These are phyloP conservation scores for Enteromius mattozi DNA, from an alignment of 2,797 vertebrate genomes.

Conservation along the genomic window DNA sequence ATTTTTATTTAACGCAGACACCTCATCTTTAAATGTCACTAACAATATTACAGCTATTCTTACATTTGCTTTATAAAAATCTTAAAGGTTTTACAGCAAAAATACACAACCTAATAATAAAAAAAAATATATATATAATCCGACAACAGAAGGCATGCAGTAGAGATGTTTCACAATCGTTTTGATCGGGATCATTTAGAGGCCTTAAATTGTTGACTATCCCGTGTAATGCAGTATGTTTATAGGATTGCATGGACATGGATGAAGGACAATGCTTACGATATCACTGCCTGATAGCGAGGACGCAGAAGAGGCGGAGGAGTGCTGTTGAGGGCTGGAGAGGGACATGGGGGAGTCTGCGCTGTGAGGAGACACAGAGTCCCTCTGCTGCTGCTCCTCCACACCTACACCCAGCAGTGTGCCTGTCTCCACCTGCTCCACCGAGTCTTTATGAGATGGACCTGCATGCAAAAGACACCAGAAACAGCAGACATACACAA, in stretches of 20 bases:
- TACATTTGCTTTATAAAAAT: background rate
- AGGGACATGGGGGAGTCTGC: constrained; percentile 88
- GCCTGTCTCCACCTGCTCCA: constrained; percentile 66
- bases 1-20: no score
- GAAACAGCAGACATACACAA: constrained; percentile 14
- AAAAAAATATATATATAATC: background rate
- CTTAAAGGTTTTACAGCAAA: background rate
- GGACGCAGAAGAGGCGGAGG: constrained; percentile 92
- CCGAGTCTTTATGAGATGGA: constrained; percentile 64
- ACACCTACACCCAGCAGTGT: constrained; percentile 63
- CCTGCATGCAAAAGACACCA: background rate
- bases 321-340: constrained; percentile 88
- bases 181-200: background rate
- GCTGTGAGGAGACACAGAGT: constrained; percentile 83
- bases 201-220: background rate
- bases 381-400: constrained; percentile 83
- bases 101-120: background rate
- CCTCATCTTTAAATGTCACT: background rate
- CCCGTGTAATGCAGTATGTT: background rate
- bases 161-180: background rate
- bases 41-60: background rate
- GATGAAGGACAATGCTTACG: constrained; percentile 76
- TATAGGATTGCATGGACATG: background rate
- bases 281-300: constrained; percentile 95
- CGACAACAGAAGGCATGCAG: background rate